phyloP scores from a whole-genome alignment of 2,797 vertebrate genomes.

The Pygocentrus nattereri region DNA sequence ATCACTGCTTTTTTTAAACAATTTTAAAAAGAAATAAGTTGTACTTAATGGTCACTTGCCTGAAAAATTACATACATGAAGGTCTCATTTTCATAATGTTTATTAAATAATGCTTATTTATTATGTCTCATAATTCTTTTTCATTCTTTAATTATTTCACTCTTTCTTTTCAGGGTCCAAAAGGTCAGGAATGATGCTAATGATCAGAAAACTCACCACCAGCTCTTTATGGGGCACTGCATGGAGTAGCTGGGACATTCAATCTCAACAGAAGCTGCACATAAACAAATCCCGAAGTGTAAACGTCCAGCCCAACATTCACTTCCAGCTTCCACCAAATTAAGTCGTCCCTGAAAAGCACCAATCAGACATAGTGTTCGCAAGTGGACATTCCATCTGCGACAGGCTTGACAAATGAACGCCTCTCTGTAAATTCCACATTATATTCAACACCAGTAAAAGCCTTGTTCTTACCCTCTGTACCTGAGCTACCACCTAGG shows the following conservation, averaged over 20 bases:
- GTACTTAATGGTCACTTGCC: too few relatives aligned
- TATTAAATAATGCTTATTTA: neutral
- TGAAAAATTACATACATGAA: too few relatives aligned
- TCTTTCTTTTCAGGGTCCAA: slow-evolving; percentile 46
- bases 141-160: too few relatives aligned
- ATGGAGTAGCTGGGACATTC: slow-evolving; percentile 22
- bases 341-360: neutral
- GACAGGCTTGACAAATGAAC: neutral
- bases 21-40: too few relatives aligned
- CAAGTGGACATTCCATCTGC: slow-evolving; percentile 6
- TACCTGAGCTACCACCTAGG: neutral
- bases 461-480: slow-evolving; percentile 29
- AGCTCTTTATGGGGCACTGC: slow-evolving; percentile 21
- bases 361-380: neutral
- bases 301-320: slow-evolving; percentile 14
- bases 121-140: neutral
- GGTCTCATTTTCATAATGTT: neutral
- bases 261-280: slow-evolving; percentile 36
- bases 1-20: too few relatives aligned
- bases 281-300: slow-evolving; percentile 32
- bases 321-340: neutral
- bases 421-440: slow-evolving; percentile 5
- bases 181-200: slow-evolving; percentile 41
- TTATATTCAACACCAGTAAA: slow-evolving; percentile 18
- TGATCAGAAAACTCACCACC: slow-evolving; percentile 22